Base-by-base conservation (phyloP, 2,797 vertebrate genomes). In the Telmatherina bonti region DNA sequence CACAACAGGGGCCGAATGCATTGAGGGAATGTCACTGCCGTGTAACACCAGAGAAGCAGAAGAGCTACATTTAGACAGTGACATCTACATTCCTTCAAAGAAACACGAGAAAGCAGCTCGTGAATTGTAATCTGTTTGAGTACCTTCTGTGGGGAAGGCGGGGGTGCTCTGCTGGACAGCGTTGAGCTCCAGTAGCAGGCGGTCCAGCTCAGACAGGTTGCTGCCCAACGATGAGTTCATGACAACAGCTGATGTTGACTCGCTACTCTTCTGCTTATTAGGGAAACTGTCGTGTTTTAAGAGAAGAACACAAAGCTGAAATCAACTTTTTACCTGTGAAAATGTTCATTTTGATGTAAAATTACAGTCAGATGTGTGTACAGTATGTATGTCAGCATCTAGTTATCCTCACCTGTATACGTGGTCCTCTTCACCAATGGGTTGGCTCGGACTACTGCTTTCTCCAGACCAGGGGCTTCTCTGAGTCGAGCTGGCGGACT, bases 171-270 rank as follows among this genome's bases (percentile, higher is more conserved):
- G 96, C 85, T 99, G 97, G 59, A 98, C 98, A 0, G 96, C 96
- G 0, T 99, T 99, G 71, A 99, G 95, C 81, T 99, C 98, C 89
- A 98, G 82, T 56, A 99, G 95, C 62, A 99, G 95, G 7, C 97
- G 96, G 92, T 99, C 98, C 70, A 99, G 94, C 87, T 99, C 98
- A 0, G 98, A 99, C 70, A 99, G 93, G 92, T 99, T 99, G 91
- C 93, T 97, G 79, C 97, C 98, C 92, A 98, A 79, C 0, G 94
- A 95, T 55, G 96, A 93, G 85, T 94, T 96, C 95, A 97, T 97
- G 79, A 95, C 93, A 5, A 90, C 92, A 13, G 95, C 92, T 30
- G 96, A 96, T 1, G 96, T 59, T 5, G 62, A 53, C 62, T 97
- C 96, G 27, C 88, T 91, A 16, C 91, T 95, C 90, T 97, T 99